These are phyloP conservation scores for Pandion haliaetus DNA, from an alignment of 2,113 vertebrate genomes.

Conservation along the genomic window DNA sequence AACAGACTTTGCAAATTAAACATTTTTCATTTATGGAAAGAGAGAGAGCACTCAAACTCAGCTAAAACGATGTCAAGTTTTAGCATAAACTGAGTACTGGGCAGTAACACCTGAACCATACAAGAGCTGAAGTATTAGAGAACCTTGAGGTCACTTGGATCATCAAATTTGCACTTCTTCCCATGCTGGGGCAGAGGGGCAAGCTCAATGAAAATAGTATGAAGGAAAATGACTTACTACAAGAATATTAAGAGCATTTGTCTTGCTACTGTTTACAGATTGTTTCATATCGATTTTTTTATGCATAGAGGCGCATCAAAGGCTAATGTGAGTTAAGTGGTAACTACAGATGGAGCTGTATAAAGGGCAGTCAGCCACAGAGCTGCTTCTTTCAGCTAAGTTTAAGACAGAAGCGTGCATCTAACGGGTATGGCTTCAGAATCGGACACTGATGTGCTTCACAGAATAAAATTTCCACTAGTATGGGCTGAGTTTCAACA, in stretches of 20 bases:
- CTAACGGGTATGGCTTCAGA: neutral
- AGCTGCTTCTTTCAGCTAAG: neutral
- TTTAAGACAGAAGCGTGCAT: neutral
- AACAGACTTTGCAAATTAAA: neutral
- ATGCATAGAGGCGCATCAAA: neutral
- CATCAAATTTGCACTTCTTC: neutral
- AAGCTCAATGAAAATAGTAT: neutral
- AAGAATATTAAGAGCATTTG: neutral
- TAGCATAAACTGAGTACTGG: neutral
- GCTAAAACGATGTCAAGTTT: neutral
- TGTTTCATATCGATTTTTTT: neutral
- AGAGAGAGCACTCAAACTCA: neutral
- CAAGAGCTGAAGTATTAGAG: neutral
- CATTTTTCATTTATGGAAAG: neutral
- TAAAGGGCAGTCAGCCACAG: neutral
- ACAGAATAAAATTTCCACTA: neutral
- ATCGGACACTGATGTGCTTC: accelerated
- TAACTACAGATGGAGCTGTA: neutral
- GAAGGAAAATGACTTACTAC: neutral
- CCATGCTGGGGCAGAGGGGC: accelerated
- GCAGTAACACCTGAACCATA: neutral
- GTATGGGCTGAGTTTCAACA: neutral
- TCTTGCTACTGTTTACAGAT: neutral
- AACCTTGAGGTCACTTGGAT: neutral
- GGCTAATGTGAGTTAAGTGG: neutral